phyloP scores from a whole-genome alignment of 2,113 vertebrate species.

The Epinephelus fuscoguttatus region DNA sequence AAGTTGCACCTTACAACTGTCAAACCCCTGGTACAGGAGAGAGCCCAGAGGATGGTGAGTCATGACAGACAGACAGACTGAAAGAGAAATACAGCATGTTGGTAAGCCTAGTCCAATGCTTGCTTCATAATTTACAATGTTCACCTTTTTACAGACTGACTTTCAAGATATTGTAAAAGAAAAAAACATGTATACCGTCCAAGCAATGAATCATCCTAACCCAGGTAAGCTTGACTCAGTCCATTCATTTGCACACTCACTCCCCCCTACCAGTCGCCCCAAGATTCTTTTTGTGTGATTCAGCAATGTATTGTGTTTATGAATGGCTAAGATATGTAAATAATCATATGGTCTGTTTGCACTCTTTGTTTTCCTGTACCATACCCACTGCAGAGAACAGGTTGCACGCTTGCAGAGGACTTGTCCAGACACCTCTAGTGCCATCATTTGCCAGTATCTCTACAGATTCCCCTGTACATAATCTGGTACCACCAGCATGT shows the following conservation, averaged over 20 bases:
- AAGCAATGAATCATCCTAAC: constrained; percentile 19
- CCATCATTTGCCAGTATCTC: constrained; percentile 39
- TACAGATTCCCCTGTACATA: not conserved
- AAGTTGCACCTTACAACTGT: constrained; percentile 71
- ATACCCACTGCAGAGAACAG: constrained; percentile 53
- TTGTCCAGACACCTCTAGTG: constrained; percentile 2
- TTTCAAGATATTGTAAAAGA: constrained; percentile 54
- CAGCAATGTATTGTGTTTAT: not conserved
- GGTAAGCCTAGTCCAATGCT: not conserved
- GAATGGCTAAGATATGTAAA: not conserved
- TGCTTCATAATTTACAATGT: not conserved
- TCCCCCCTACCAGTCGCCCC: not conserved
- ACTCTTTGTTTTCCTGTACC: not conserved
- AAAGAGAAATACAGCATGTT: not conserved
- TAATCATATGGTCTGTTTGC: not conserved
- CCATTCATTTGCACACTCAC: not conserved
- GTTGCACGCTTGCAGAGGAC: constrained; percentile 19
- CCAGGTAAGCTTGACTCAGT: constrained; percentile 63
- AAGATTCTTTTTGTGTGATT: constrained; percentile 9
- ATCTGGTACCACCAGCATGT: constrained; percentile 13
- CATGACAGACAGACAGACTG: not conserved
- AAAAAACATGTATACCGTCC: constrained; percentile 19
- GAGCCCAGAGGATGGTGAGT: constrained; percentile 72
- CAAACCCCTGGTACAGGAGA: constrained; percentile 62
- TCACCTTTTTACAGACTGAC: constrained; percentile 59